A percentile compares a stretch with the other conserved stretches of the same genome.
These are phyloP conservation scores for Lithobates pipiens DNA, from an alignment of 2,797 vertebrate genomes.

Conservation along the genomic window DNA sequence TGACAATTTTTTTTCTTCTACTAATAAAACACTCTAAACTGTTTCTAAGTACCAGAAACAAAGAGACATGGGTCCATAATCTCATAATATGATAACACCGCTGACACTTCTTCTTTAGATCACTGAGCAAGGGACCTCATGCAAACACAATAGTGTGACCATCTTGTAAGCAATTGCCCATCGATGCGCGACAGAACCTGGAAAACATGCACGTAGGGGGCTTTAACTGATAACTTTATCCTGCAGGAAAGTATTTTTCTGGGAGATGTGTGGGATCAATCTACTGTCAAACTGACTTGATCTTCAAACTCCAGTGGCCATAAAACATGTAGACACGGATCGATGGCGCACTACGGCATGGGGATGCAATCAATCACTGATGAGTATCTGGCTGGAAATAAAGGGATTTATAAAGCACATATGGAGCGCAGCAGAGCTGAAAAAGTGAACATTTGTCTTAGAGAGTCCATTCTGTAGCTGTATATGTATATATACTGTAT, in stretches of 20 bases:
- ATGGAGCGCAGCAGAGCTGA: neutral
- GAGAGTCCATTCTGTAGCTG: too few relatives aligned
- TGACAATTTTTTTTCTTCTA: neutral
- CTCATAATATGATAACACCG: constrained; percentile 21
- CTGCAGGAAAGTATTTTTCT: constrained; percentile 16
- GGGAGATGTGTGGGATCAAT: constrained; percentile 51
- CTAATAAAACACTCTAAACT: neutral
- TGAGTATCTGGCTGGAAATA: neutral
- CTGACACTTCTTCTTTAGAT: constrained; percentile 17
- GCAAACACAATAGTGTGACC: constrained; percentile 25
- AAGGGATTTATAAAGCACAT: constrained; percentile 18
- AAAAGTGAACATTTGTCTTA: too few relatives aligned
- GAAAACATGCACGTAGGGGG: neutral
- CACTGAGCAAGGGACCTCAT: constrained; percentile 26
- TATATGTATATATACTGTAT: too few relatives aligned
- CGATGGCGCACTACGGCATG: constrained; percentile 9
- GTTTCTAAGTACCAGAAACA: neutral
- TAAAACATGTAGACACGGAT: constrained; percentile 53
- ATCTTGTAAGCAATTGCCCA: constrained; percentile 24
- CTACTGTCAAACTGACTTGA: constrained; percentile 52
- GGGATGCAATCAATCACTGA: constrained; percentile 22
- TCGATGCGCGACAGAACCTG: neutral
- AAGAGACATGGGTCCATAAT: neutral
- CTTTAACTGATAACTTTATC: constrained; percentile 31
- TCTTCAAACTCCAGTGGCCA: constrained; percentile 54